Evolutionary conservation across 1,140 invertebrate species (phyloP).

Genomic region (Oppia nitens): DNA sequence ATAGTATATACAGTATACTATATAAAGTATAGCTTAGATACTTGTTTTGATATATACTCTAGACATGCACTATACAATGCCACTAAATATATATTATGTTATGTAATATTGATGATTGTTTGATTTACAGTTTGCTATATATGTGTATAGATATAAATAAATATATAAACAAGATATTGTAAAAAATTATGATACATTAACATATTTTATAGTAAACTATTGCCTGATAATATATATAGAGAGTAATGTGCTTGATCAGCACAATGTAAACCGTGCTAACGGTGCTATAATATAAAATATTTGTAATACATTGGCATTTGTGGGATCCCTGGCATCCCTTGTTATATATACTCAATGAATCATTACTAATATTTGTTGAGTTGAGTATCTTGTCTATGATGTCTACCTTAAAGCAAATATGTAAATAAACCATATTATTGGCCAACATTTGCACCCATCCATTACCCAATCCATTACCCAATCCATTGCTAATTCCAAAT

Average conservation of each 20-base stretch:
- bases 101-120: neutral
- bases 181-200: too few relatives aligned
- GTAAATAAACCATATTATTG: neutral
- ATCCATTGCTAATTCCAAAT: neutral
- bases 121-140: neutral
- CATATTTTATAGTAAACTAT: too few relatives aligned
- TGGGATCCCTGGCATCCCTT: too few relatives aligned
- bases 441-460: too few relatives aligned
- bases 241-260: neutral
- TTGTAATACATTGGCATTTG: too few relatives aligned
- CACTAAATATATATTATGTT: neutral
- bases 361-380: neutral
- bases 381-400: neutral
- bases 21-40: too few relatives aligned
- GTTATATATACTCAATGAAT: too few relatives aligned
- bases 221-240: too few relatives aligned
- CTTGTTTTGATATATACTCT: neutral
- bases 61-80: neutral
- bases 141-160: neutral
- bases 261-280: too few relatives aligned
- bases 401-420: neutral
- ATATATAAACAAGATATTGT: neutral
- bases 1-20: too few relatives aligned
- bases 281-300: too few relatives aligned
- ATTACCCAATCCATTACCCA: too few relatives aligned